These are phyloP conservation scores for Bactericera cockerelli DNA, from an alignment of 1,140 invertebrate genomes.

Conservation along the genomic window DNA sequence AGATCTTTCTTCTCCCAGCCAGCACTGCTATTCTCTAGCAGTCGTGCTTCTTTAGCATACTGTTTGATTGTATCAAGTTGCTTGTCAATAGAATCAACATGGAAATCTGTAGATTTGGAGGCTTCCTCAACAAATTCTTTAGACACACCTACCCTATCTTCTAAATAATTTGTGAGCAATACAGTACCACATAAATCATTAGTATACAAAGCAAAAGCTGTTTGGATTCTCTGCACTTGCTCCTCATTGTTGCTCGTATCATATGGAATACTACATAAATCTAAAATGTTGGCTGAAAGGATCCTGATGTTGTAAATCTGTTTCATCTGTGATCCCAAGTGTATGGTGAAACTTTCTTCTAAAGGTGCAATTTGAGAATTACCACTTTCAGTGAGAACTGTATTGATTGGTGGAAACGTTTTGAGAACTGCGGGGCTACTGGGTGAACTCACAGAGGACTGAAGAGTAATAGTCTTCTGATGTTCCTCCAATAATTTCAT, in stretches of 20 bases:
- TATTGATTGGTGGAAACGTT: background rate
- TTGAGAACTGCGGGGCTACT: background rate
- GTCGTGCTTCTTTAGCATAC: conserved; percentile 30
- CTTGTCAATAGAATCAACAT: conserved; percentile 70
- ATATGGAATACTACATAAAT: conserved; percentile 48
- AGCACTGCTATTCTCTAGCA: no score
- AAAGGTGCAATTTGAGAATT: conserved; percentile 24
- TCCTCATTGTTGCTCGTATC: conserved; percentile 18
- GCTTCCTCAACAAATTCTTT: conserved; percentile 47
- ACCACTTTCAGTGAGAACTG: background rate
- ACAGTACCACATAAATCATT: conserved; percentile 77
- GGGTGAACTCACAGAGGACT: background rate
- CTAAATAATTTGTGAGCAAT: conserved; percentile 60
- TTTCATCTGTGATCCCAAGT: conserved; percentile 93
- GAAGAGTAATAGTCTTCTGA: background rate
- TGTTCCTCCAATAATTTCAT: conserved; percentile 51
- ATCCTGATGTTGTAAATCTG: conserved; percentile 95
- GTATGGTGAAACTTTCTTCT: conserved; percentile 95
- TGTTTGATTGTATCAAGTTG: conserved; percentile 66
- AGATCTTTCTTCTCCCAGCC: background rate
- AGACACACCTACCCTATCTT: conserved; percentile 50
- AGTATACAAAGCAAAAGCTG: conserved; percentile 83
- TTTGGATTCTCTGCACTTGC: conserved; percentile 70
- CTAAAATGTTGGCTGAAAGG: conserved; percentile 67
- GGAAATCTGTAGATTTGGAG: conserved; percentile 64